These are phyloP conservation scores for Anticlea derivata DNA, from an alignment of 2,888 invertebrate genomes.

Conservation along the genomic window DNA sequence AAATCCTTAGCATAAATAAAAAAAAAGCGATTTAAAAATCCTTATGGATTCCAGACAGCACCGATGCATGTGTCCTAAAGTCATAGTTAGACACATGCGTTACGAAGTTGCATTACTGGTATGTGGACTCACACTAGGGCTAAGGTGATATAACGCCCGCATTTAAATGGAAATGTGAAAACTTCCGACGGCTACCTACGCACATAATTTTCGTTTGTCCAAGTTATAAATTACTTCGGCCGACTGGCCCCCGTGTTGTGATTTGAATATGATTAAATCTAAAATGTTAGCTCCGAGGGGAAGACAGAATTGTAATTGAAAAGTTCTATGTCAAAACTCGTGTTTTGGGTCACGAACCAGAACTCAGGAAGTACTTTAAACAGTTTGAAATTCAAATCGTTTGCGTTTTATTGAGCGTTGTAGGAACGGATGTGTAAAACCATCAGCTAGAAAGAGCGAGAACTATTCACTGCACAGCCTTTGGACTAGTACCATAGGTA, in stretches of 20 bases:
- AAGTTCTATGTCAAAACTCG: constrained; percentile 29
- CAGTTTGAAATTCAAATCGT: constrained; percentile 24
- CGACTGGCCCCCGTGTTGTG: constrained; percentile 53
- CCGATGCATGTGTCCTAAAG: no score
- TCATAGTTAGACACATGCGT: no score
- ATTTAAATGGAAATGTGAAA: constrained; percentile 77
- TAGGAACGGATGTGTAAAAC: not conserved
- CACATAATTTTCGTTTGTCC: constrained; percentile 70
- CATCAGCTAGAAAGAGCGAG: not conserved
- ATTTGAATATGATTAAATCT: constrained; percentile 65
- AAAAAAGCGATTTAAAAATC: no score
- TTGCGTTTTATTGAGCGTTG: constrained; percentile 2
- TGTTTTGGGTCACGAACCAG: constrained; percentile 30
- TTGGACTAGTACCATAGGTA: constrained; percentile 13
- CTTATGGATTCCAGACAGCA: no score
- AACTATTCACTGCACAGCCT: not conserved
- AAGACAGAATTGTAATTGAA: constrained; percentile 40
- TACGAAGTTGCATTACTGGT: constrained; percentile 7
- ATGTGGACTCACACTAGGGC: not conserved
- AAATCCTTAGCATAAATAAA: no score
- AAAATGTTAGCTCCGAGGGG: constrained; percentile 51
- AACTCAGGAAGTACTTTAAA: constrained; percentile 21
- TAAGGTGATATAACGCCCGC: constrained; percentile 73
- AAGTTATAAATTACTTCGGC: constrained; percentile 63
- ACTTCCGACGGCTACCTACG: constrained; percentile 71